Evolutionary conservation across 2,113 vertebrate genomes (phyloP).

Genomic region (Bagarius yarrelli): DNA sequence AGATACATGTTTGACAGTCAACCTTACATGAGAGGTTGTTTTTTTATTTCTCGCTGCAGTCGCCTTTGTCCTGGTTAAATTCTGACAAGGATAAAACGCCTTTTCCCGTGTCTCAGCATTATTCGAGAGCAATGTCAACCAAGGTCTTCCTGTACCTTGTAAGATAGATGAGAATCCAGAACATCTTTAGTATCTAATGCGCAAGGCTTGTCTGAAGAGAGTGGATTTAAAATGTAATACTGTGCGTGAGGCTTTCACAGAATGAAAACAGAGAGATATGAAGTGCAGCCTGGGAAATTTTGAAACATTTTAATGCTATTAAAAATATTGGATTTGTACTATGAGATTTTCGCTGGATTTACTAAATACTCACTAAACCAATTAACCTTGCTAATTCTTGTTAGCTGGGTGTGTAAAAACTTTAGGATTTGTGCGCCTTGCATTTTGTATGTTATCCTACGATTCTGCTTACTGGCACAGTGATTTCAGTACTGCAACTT

Average conservation of each 20-base stretch:
- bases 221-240: slow-evolving; percentile 53
- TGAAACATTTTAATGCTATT: neutral
- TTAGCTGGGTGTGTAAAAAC: neutral
- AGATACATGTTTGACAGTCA: slow-evolving; percentile 27
- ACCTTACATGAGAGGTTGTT: slow-evolving; percentile 37
- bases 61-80: slow-evolving; percentile 33
- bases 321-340: neutral
- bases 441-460: neutral
- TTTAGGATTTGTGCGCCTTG: neutral
- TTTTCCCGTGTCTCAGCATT: slow-evolving; percentile 33
- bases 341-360: neutral
- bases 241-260: slow-evolving; percentile 14
- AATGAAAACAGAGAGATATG: slow-evolving; percentile 11
- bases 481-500: slow-evolving; percentile 19
- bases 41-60: neutral
- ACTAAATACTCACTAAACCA: neutral
- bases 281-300: slow-evolving; percentile 1
- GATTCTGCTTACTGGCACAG: neutral
- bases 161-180: slow-evolving; percentile 46
- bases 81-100: slow-evolving; percentile 43
- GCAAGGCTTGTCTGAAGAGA: slow-evolving; percentile 40
- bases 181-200: slow-evolving; percentile 46
- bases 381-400: neutral
- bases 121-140: slow-evolving; percentile 30
- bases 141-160: slow-evolving; percentile 42